Base-by-base conservation (phyloP, 2,888 invertebrate genomes). In the Diaphora mendica region DNA sequence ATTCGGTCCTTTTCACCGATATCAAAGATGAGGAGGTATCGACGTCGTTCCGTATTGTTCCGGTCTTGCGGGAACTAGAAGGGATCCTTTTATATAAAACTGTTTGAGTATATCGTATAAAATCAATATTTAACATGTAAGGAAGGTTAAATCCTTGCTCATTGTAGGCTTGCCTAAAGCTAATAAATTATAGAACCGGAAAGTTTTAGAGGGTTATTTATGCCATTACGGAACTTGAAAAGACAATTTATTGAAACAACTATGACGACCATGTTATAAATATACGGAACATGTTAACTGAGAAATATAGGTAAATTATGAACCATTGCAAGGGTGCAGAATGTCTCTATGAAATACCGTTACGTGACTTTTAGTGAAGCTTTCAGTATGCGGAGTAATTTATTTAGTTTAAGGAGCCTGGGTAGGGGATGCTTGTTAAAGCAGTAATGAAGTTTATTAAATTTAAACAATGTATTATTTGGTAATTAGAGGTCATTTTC, bases 391-490 rank as follows among this genome's bases (percentile, higher is more conserved):
- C 11, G 33, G 17, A 71, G 79, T 78, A 79, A 82, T 81, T 84
- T 82, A 83, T 84, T 81, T 74, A 84, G 69, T 84, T 78, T 72
- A 83, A 68, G 70, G 67, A 68, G 30, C 71, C 72, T 59, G 64
- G 70, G 64, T 77, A 78, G 74, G 75, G 72, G 74, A 72, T 71
- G 78, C 83, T 77, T 83, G 79, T 75, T 83, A 84, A 84, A 81
- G 83, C 86, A 85, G 84, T 81, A 82, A 78, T 79, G 77, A 85
- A 87, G 84, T 88, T 85, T 84, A 82, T 71, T 73, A 75, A 83
- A 76, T 83, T 85, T 78, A 80, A 84, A 82, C 84, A 81, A 86
- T 84, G 82, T 80, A 85, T 88, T 84, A 82, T 79, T 78, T 79
- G 74, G 80, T 79, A 85, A 85, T 86, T 84, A 81, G 77, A 68